A percentile compares a stretch with the other conserved stretches of the same genome.
These are phyloP conservation scores for Tachycineta bicolor DNA, from an alignment of 2,113 vertebrate genomes.

Conservation along the genomic window DNA sequence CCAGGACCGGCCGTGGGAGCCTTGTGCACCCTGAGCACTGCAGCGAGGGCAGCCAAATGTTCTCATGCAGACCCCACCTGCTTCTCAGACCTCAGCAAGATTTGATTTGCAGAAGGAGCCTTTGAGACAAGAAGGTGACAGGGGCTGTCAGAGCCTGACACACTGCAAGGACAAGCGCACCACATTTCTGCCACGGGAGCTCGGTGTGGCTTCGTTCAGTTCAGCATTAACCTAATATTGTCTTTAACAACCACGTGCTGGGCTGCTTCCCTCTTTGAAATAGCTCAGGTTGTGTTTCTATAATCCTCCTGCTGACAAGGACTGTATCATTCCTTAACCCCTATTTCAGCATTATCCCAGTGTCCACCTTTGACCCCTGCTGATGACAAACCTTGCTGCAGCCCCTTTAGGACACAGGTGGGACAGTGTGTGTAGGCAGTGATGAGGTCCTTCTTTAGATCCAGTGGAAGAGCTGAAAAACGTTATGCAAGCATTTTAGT, in stretches of 20 bases:
- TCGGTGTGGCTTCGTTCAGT: background rate
- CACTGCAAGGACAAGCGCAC: background rate
- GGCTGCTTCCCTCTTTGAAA: background rate
- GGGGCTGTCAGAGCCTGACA: background rate
- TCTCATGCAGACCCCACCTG: background rate
- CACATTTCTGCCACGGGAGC: background rate
- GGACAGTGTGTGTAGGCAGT: background rate
- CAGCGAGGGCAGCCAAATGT: background rate
- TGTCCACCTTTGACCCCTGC: background rate
- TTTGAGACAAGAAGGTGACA: background rate
- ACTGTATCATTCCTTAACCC: background rate
- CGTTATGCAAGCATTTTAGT: background rate
- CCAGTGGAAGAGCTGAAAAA: background rate
- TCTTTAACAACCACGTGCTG: background rate
- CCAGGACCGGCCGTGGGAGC: background rate
- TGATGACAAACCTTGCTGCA: background rate
- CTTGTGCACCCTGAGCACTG: background rate
- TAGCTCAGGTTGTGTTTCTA: background rate
- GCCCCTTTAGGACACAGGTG: background rate
- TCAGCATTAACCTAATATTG: background rate
- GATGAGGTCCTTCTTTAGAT: background rate
- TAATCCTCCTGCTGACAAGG: background rate
- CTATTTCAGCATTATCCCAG: background rate
- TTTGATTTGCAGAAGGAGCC: background rate
- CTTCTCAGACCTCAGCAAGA: background rate